phyloP scores from a whole-genome alignment of 2,113 vertebrate genomes.

The Ginglymostoma cirratum region DNA sequence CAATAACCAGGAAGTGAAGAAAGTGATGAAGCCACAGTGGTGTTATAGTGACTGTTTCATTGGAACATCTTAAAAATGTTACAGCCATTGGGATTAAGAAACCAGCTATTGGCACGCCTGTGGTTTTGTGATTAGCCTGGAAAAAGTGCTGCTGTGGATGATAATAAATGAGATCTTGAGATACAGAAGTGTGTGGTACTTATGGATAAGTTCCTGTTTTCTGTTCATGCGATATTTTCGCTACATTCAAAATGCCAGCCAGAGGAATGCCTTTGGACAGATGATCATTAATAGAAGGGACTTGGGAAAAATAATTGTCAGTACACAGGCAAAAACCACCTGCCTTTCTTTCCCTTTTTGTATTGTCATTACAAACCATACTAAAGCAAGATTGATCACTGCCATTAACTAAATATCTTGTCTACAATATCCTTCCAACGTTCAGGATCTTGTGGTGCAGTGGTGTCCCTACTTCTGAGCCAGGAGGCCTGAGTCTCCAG shows the following conservation, averaged over 20 bases:
- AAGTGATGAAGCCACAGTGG: not conserved
- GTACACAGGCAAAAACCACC: not conserved
- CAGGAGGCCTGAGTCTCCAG: no score
- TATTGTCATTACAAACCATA: not conserved
- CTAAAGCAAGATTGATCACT: not conserved
- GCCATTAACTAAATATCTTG: not conserved
- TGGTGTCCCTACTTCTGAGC: no score
- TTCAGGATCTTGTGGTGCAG: no score
- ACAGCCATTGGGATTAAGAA: not conserved
- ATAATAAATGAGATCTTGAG: not conserved
- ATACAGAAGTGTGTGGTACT: not conserved
- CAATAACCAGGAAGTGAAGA: slow-evolving; percentile 29
- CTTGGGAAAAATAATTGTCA: not conserved
- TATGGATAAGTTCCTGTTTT: not conserved
- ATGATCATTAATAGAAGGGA: not conserved
- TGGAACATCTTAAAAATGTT: not conserved
- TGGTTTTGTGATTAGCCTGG: not conserved
- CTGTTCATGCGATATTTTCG: not conserved
- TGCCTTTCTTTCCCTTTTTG: not conserved
- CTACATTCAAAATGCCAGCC: not conserved
- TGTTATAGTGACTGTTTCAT: not conserved
- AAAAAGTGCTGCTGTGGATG: not conserved
- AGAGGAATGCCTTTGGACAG: not conserved
- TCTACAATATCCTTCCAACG: not conserved
- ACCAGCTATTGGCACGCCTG: not conserved